phyloP scores from a whole-genome alignment of 2,113 vertebrate genomes.

The Smithornis capensis region DNA sequence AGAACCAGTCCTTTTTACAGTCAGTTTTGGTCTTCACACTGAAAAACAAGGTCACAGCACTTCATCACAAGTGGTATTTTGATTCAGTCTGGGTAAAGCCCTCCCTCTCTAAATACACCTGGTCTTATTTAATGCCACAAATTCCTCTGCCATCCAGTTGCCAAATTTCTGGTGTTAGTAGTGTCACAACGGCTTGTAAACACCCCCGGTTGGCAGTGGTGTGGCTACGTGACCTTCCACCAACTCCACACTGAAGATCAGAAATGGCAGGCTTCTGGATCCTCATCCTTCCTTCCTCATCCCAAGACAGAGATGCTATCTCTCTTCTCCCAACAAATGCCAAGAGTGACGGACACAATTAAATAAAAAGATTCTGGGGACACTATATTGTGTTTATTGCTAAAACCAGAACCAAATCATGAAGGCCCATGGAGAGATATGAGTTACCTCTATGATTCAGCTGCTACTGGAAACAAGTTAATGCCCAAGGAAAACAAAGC shows the following conservation, averaged over 20 bases:
- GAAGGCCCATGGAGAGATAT: neutral
- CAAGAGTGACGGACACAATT: neutral
- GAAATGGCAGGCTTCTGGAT: neutral
- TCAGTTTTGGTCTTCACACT: neutral
- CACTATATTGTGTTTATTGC: neutral
- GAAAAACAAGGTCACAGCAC: neutral
- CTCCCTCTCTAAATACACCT: neutral
- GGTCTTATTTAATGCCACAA: neutral
- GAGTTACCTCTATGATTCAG: neutral
- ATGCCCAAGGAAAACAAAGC: neutral
- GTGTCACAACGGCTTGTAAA: neutral
- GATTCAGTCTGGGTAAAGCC: neutral
- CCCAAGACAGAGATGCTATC: neutral
- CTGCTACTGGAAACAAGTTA: neutral
- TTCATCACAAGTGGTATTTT: rapidly evolving
- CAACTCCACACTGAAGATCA: neutral
- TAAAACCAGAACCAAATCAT: neutral
- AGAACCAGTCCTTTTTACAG: neutral
- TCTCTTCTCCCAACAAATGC: neutral
- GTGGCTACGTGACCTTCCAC: neutral
- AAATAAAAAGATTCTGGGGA: neutral
- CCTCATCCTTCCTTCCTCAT: neutral
- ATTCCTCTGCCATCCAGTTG: neutral
- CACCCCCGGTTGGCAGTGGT: neutral
- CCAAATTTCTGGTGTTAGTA: neutral